Base-by-base conservation (phyloP, 1,140 invertebrate species). In the Trichonephila clavata region DNA sequence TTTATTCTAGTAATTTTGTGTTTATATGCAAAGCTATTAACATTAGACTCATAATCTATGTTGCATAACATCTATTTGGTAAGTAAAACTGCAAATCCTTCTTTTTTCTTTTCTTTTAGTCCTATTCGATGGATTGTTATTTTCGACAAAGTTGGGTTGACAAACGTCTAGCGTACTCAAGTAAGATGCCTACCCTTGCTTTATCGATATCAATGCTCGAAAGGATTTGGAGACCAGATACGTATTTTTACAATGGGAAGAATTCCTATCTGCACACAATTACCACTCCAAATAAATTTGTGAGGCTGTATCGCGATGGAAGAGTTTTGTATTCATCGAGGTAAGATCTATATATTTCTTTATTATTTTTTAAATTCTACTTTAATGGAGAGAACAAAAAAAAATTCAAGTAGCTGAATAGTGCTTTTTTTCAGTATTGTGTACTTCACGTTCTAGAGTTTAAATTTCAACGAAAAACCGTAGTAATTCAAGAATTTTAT, bases 101-200 rank as follows among this genome's bases (percentile, higher is more conserved):
- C 7, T 50, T 50, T 50, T 50, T 59, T 57, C n/a, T 77, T 90
- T 27, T 63, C 18, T 81, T 91, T 39, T 94, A 98, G 98, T 98
- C 98, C 95, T 99, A 99, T 95, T 99, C 98, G 6, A 99, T 99
- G 98, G 98, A 99, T 95, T 99, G 98, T 95, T 99, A 99, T 95
- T 99, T 99, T 95, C 97, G 99, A 14, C 98, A 98, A 95, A 97
- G 97, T 50, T 98, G 98, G 98, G 96, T 97, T 16, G 98, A 99
- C 95, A 97, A 97, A 43, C 96, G 98, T 2, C 96, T 99, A 0
- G 98, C 98, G 89, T 98, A 98, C 95, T 96, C 96, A 84, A 97
- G 98, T 24, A 94, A 94, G n/a, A 94, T 95, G 94, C 96, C 98
- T 97, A 95, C 97, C 97, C 95, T 98, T 43, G 98, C 98, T 59